Evolutionary conservation across 1,140 invertebrate species (phyloP).

Genomic region (Brachionus rotundiformis): DNA sequence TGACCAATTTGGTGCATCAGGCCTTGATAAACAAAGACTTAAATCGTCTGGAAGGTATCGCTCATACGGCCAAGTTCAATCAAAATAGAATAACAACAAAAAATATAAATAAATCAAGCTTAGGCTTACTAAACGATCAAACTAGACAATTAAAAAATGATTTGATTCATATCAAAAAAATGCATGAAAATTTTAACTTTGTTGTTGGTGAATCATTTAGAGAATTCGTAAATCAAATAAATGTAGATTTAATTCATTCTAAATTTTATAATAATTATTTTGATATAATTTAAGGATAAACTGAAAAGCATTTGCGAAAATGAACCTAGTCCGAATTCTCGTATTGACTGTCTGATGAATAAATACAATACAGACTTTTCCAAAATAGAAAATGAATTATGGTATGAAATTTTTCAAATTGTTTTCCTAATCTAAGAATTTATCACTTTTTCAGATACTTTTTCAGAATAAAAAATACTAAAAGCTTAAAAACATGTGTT

Average conservation of each 20-base stretch:
- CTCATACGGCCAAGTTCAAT: conserved; percentile 15
- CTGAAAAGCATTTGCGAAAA: conserved; percentile 68
- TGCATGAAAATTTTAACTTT: conserved; percentile 85
- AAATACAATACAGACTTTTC: conserved; percentile 86
- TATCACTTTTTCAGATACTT: too few relatives aligned
- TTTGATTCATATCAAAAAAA: conserved; percentile 79
- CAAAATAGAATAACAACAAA: neutral
- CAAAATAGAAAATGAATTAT: conserved; percentile 84
- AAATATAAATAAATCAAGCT: conserved; percentile 49
- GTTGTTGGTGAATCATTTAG: conserved; percentile 84
- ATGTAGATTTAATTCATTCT: conserved; percentile 55
- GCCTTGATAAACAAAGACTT: conserved; percentile 42
- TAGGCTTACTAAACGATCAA: conserved; percentile 80
- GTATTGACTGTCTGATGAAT: conserved; percentile 76
- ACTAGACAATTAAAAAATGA: conserved; percentile 84
- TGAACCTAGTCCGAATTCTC: conserved; percentile 69
- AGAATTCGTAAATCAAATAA: conserved; percentile 71
- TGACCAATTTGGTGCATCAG: conserved; percentile 41
- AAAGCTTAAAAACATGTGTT: neutral
- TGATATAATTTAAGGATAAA: conserved; percentile 60
- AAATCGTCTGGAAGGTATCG: conserved; percentile 19
- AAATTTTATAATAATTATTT: neutral
- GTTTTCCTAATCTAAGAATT: too few relatives aligned
- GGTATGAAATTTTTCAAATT: conserved; percentile 65
- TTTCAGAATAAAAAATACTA: neutral